phyloP scores from a whole-genome alignment of 30 jellyfish, hydroid and myxozoan species.

The Euphysa ruthae region DNA sequence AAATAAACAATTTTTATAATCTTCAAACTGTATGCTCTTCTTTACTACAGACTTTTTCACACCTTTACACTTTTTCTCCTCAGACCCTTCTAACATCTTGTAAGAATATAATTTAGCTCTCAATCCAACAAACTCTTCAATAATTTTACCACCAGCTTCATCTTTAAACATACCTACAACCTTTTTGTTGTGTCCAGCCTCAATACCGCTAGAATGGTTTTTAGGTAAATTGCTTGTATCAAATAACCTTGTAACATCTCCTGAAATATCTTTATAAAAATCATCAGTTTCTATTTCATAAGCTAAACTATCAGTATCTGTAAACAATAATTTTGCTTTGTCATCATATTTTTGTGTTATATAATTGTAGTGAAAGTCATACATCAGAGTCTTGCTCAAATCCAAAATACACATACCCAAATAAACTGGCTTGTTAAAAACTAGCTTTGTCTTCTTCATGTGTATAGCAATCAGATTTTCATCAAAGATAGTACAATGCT shows the following conservation, averaged over 20 bases:
- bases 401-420: conserved; percentile 17
- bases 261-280: conserved; percentile 18
- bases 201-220: background rate
- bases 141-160: conserved; percentile 3
- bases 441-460: conserved; percentile 17
- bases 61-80: conserved; percentile 20
- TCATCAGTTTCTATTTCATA: conserved; percentile 57
- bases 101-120: conserved; percentile 6
- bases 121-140: conserved; percentile 15
- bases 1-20: conserved; percentile 15
- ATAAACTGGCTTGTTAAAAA: conserved; percentile 10
- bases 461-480: conserved; percentile 13
- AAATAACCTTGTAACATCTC: background rate
- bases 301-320: conserved; percentile 37
- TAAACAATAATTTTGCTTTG: background rate
- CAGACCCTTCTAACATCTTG: conserved; percentile 15
- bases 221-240: conserved; percentile 15
- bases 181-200: conserved; percentile 11
- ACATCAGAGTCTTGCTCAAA: conserved; percentile 19
- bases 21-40: conserved; percentile 5
- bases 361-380: conserved; percentile 29
- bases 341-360: background rate
- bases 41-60: conserved; percentile 8
- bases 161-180: conserved; percentile 20
- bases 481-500: background rate